Evolutionary conservation across 2,113 vertebrate species (phyloP).

Genomic region (Mohoua ochrocephala): DNA sequence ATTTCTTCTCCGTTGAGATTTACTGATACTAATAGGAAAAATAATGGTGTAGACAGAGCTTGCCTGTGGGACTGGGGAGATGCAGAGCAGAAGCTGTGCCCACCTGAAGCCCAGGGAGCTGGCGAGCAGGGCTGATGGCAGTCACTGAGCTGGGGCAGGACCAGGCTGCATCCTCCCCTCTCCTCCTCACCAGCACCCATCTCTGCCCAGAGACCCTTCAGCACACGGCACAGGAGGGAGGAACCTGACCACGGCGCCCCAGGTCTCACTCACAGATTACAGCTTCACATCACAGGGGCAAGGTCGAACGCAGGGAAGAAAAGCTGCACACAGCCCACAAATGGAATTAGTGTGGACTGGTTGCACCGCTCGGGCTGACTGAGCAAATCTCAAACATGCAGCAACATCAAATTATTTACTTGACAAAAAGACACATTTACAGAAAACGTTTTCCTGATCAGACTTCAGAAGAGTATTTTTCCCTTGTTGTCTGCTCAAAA

Average conservation of each 20-base stretch:
- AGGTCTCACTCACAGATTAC: not conserved
- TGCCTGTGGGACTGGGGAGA: not conserved
- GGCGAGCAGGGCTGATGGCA: not conserved
- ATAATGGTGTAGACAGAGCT: not conserved
- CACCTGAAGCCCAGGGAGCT: not conserved
- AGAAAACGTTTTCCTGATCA: not conserved
- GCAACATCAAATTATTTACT: not conserved
- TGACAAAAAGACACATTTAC: not conserved
- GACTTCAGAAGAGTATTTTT: not conserved
- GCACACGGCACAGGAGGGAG: not conserved
- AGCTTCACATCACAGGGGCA: not conserved
- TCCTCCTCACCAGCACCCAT: not conserved
- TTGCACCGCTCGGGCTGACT: fast-evolving
- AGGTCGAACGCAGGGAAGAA: fast-evolving
- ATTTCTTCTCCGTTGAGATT: not conserved
- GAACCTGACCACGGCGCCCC: fast-evolving
- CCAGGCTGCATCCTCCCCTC: not conserved
- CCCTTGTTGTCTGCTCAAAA: not conserved
- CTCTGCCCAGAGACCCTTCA: not conserved
- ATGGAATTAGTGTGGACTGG: not conserved
- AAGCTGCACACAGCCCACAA: not conserved
- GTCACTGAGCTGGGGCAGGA: not conserved
- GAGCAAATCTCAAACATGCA: not conserved
- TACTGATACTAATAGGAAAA: not conserved
- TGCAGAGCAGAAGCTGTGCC: not conserved